Evolutionary conservation across 2,888 invertebrate species (phyloP), one percentile per base, ranked within the genome.

Genomic region (Metallyticus violacea): DNA sequence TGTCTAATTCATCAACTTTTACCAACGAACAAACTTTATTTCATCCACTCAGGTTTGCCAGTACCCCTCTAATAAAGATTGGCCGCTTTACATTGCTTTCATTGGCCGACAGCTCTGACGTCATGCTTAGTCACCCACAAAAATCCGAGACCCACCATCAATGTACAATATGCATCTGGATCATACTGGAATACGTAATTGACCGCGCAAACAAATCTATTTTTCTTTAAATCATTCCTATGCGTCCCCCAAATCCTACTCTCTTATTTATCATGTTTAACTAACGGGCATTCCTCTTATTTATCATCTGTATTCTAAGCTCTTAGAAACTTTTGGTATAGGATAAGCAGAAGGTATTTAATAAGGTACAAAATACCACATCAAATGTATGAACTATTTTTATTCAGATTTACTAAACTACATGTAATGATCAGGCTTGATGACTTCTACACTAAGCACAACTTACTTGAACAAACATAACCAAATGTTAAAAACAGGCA

Each of bases 381-480:
- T 7, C n/a, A 77, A 79, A 78, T 79, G 77, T 85, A 86, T 83
- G 87, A 87, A 87, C 86, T 86, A 87, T 85, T 79, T 87, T 88
- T 88, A 86, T 87, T 87, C 86, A 62, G 40, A 82, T 78, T 81
- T 81, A 84, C 85, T 87, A 85, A 83, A 79, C 84, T 87, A 88
- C 88, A 87, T 87, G 78, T 87, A 87, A 86, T 86, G 88, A 86
- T 87, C 88, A 87, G 87, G 87, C 87, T 88, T 88, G 62, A 87
- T 88, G 85, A 87, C 85, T 86, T 87, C 88, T 88, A 87, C 83
- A 87, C 88, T 88, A 88, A 88, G 88, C 88, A 88, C 87, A 88
- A 87, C 77, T 81, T 25, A 76, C 29, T 87, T 78, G 77, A 88
- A 81, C 79, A 86, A 85, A 85, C 27, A 77, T 85, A 87, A 86